Evolutionary conservation across 2,113 vertebrate genomes (phyloP).

Genomic region (Coregonus clupeaformis): DNA sequence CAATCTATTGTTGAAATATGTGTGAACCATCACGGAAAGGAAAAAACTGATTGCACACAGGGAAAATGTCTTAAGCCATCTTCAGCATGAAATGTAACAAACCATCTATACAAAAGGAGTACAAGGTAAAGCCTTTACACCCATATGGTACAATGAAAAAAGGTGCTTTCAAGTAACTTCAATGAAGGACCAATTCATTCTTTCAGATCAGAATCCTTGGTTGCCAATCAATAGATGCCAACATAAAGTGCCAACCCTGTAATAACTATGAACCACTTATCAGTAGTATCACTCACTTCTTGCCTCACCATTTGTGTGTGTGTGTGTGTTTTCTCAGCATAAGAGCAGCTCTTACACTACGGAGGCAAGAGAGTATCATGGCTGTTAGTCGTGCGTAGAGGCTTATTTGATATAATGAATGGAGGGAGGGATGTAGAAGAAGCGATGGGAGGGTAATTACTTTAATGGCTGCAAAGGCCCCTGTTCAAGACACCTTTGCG

Average conservation of each 20-base stretch:
- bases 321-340: conserved; percentile 54
- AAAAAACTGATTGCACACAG: background rate
- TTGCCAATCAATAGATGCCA: conserved; percentile 60
- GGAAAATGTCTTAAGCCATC: too few species aligned
- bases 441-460: conserved; percentile 70
- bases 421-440: conserved; percentile 54
- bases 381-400: conserved; percentile 45
- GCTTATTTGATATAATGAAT: conserved; percentile 66
- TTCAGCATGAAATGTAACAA: background rate
- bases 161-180: background rate
- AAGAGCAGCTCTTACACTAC: conserved; percentile 44
- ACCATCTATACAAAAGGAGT: background rate
- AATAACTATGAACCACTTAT: conserved; percentile 52
- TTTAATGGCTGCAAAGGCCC: conserved; percentile 70
- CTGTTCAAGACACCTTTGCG: conserved; percentile 70
- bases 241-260: conserved; percentile 43
- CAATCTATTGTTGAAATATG: background rate
- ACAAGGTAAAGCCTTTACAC: background rate
- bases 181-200: conserved; percentile 48
- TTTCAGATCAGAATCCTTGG: conserved; percentile 41
- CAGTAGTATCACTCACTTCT: conserved; percentile 32
- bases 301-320: conserved; percentile 28
- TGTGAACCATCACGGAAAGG: background rate
- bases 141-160: background rate
- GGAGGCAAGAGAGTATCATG: conserved; percentile 37